Evolutionary conservation across 2,797 vertebrate genomes (phyloP).

Genomic region (Rhadinocentrus ornatus): DNA sequence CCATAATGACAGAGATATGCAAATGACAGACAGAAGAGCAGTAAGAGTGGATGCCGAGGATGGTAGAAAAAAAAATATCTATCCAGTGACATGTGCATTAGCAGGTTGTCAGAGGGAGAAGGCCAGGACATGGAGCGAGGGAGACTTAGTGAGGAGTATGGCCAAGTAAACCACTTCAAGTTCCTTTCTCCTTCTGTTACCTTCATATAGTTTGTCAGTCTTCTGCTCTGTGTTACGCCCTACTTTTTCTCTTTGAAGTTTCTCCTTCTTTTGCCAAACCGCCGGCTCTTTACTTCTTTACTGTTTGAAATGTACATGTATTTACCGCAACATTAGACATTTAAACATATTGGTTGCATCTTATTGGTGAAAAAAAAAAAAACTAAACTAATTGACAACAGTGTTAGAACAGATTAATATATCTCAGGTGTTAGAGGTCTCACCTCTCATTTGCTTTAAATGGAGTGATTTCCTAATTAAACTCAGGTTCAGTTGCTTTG

Average conservation of each 20-base stretch:
- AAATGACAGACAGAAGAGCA: constrained; percentile 48
- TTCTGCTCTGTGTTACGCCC: constrained; percentile 28
- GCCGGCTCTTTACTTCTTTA: background rate
- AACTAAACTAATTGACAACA: no score
- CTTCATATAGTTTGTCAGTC: constrained; percentile 34
- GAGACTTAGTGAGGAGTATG: constrained; percentile 53
- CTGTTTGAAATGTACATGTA: background rate
- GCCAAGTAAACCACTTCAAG: constrained; percentile 52
- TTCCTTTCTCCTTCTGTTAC: constrained; percentile 9
- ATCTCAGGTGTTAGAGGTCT: no score
- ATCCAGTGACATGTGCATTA: constrained; percentile 70
- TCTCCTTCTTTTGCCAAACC: constrained; percentile 25
- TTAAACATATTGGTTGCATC: no score
- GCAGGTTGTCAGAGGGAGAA: constrained; percentile 55
- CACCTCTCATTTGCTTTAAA: no score
- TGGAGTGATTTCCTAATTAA: no score
- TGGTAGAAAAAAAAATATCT: constrained; percentile 51
- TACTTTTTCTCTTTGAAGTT: constrained; percentile 17
- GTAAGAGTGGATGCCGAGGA: constrained; percentile 39
- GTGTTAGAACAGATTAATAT: no score
- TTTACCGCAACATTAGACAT: background rate
- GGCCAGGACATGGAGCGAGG: constrained; percentile 62
- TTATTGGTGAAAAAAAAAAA: no score
- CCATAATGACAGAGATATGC: constrained; percentile 48
- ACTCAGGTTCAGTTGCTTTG: no score